These are phyloP conservation scores for Dermatemys mawii DNA, from an alignment of 2,113 vertebrate genomes.

Conservation along the genomic window DNA sequence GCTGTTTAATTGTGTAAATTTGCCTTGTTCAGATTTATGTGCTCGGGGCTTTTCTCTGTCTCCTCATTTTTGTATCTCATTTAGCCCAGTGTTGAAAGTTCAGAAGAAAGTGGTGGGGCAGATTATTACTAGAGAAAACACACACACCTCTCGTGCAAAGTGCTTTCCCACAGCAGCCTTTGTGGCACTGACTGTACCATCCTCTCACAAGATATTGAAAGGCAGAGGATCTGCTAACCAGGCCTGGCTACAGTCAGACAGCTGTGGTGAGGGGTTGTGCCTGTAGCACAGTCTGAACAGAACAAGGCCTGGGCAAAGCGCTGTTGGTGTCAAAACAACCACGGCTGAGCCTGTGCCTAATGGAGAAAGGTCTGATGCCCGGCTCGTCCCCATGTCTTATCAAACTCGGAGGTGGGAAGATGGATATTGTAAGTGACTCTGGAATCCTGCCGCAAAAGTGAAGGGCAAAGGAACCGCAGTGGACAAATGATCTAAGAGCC, in stretches of 20 bases:
- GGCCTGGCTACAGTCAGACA: neutral
- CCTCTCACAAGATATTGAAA: constrained; percentile 34
- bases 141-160: constrained; percentile 50
- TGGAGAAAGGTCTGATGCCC: neutral
- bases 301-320: constrained; percentile 16
- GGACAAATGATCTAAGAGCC: neutral
- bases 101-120: constrained; percentile 9
- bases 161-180: constrained; percentile 44
- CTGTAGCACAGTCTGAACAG: constrained; percentile 46
- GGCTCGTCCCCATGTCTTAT: constrained; percentile 16
- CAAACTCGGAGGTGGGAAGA: neutral
- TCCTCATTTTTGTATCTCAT: constrained; percentile 42
- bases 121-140: constrained; percentile 73
- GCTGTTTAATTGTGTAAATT: constrained; percentile 46
- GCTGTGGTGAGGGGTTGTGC: neutral
- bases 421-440: constrained; percentile 28
- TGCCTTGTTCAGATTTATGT: constrained; percentile 64
- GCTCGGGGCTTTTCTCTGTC: constrained; percentile 63
- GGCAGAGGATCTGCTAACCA: constrained; percentile 16
- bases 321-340: constrained; percentile 49
- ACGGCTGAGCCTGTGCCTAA: neutral
- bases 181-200: neutral
- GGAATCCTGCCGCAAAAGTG: accelerated
- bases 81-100: constrained; percentile 58
- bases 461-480: neutral